A percentile compares a stretch with the other conserved stretches of the same genome.
phyloP scores from a whole-genome alignment of 2,888 invertebrate genomes.

The Abrostola tripartita region DNA sequence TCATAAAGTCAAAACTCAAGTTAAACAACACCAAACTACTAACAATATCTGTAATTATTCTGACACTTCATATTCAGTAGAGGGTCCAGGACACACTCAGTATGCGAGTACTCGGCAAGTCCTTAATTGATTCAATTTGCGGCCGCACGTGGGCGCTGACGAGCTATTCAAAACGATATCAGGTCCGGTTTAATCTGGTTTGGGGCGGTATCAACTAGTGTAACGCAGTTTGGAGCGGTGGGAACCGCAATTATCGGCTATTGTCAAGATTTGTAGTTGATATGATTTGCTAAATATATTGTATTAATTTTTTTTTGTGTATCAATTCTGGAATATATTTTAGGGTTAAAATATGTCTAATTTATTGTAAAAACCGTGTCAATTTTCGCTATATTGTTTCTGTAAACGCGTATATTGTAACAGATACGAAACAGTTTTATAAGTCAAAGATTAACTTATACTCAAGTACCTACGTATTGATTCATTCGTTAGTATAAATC shows the following conservation, averaged over 20 bases:
- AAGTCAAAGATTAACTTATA: too few relatives aligned
- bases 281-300: background rate
- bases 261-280: constrained; percentile 30
- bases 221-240: background rate
- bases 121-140: constrained; percentile 42
- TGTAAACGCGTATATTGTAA: too few relatives aligned
- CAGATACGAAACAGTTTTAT: too few relatives aligned
- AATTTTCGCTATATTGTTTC: too few relatives aligned
- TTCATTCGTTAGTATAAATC: too few relatives aligned
- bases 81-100: constrained; percentile 22
- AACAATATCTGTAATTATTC: background rate
- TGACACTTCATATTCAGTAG: constrained; percentile 1
- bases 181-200: constrained; percentile 46
- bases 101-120: constrained; percentile 27
- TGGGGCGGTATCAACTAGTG: constrained; percentile 13
- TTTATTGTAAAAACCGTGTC: too few relatives aligned
- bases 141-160: constrained; percentile 43
- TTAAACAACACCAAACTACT: background rate
- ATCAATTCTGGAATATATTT: too few relatives aligned
- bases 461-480: too few relatives aligned
- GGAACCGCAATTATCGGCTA: constrained; percentile 47
- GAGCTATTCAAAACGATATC: constrained; percentile 41
- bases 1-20: too few relatives aligned
- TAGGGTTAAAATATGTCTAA: too few relatives aligned
- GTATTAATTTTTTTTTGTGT: too few relatives aligned